Evolutionary conservation across 1,140 invertebrate genomes (phyloP).

Genomic region (Macrobrachium rosenbergii): DNA sequence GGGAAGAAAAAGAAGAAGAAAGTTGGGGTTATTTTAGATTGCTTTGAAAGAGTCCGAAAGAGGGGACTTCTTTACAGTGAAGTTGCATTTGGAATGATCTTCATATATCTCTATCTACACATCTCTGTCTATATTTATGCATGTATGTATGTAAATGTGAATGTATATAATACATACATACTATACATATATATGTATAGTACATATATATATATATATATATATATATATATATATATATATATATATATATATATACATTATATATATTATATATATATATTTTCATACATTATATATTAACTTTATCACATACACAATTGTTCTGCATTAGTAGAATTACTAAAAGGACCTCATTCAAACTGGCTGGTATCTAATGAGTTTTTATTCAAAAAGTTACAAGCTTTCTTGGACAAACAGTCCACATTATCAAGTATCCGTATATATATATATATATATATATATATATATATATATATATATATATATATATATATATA

Average conservation of each 20-base stretch:
- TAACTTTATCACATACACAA: neutral
- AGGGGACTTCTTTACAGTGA: too few relatives aligned
- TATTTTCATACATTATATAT: neutral
- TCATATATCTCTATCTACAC: neutral
- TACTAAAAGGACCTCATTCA: too few relatives aligned
- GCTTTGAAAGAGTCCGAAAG: too few relatives aligned
- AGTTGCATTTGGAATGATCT: neutral
- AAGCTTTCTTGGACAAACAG: too few relatives aligned
- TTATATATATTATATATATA: neutral
- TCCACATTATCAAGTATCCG: too few relatives aligned
- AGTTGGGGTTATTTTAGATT: too few relatives aligned
- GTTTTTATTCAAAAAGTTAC: neutral
- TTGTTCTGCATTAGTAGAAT: too few relatives aligned
- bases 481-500: too few relatives aligned
- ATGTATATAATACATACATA: constrained; percentile 2
- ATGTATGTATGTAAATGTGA: neutral
- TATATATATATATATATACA: constrained; percentile 6
- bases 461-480: too few relatives aligned
- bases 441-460: too few relatives aligned
- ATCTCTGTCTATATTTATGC: neutral
- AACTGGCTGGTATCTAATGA: too few relatives aligned
- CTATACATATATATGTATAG: neutral
- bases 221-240: constrained; percentile 15
- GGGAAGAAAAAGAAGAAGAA: too few relatives aligned
- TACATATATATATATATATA: neutral